phyloP scores from a whole-genome alignment of 2,113 vertebrate species.

The Microtus ochrogaster region DNA sequence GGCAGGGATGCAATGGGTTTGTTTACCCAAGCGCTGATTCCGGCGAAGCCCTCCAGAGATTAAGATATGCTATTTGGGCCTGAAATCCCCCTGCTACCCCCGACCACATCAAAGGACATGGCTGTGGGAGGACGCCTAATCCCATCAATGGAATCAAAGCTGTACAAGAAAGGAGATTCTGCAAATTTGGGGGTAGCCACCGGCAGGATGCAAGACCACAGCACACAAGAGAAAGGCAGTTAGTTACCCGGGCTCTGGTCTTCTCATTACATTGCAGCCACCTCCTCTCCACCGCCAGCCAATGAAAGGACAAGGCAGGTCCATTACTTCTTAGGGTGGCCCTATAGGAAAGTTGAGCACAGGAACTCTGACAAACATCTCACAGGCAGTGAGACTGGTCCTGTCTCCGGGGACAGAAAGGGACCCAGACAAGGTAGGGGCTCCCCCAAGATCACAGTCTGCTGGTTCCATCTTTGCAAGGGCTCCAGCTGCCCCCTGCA shows the following conservation, averaged over 20 bases:
- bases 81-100: conserved; percentile 68
- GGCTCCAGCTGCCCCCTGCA: neutral
- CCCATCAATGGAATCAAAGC: conserved; percentile 80
- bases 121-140: conserved; percentile 65
- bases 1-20: conserved; percentile 69
- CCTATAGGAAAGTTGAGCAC: neutral
- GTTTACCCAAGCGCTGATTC: conserved; percentile 68
- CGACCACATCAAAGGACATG: conserved; percentile 79
- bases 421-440: neutral
- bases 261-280: neutral
- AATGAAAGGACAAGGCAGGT: neutral
- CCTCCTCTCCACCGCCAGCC: neutral
- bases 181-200: conserved; percentile 9
- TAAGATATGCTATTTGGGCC: conserved; percentile 76
- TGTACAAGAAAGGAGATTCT: conserved; percentile 73
- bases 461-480: neutral
- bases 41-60: conserved; percentile 69
- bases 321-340: conserved; percentile 23
- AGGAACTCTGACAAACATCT: neutral
- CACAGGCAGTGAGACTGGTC: neutral
- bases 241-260: neutral
- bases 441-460: neutral
- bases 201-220: neutral
- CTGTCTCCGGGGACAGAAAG: neutral
- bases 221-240: conserved; percentile 7